Conservation (phyloP, 2,113 vertebrate genomes). For the Oreochromis niloticus region DNA sequence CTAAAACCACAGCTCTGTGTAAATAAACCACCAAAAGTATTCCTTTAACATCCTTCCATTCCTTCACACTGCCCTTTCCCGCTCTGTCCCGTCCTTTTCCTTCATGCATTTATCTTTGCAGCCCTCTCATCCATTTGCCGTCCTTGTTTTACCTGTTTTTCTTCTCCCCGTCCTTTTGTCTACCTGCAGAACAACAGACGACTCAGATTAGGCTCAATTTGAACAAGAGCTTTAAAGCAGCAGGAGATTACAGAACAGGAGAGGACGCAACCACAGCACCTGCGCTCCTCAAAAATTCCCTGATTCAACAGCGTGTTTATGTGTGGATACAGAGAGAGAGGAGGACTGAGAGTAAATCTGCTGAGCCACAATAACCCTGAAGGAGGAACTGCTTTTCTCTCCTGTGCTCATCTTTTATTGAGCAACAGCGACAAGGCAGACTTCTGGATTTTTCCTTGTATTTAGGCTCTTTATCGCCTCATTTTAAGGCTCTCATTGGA, state of each 20-base stretch:
- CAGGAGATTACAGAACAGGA: background rate
- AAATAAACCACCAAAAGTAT: background rate
- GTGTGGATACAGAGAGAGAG: background rate
- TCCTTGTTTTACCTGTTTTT: background rate
- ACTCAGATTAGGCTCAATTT: background rate
- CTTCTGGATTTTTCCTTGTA: background rate
- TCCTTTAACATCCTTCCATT: background rate
- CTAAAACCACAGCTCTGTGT: background rate
- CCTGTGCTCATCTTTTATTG: constrained; percentile 26
- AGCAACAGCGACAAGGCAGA: background rate
- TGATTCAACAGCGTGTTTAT: background rate
- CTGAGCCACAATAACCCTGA: constrained; percentile 14
- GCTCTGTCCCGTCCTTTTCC: background rate
- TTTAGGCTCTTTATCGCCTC: background rate
- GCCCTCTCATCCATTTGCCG: background rate
- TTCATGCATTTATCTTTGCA: background rate
- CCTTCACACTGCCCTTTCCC: background rate
- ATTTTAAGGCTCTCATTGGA: background rate
- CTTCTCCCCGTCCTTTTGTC: background rate
- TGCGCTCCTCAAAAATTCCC: background rate
- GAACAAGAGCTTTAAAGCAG: constrained; percentile 8
- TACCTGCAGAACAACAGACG: background rate
- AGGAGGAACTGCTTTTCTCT: background rate
- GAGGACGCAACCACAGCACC: constrained; percentile 3
- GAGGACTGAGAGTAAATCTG: background rate